Percentiles rank a stretch among this genome's conserved stretches.
Conservation (phyloP, 2,888 invertebrate species). For the Hyalella azteca region DNA sequence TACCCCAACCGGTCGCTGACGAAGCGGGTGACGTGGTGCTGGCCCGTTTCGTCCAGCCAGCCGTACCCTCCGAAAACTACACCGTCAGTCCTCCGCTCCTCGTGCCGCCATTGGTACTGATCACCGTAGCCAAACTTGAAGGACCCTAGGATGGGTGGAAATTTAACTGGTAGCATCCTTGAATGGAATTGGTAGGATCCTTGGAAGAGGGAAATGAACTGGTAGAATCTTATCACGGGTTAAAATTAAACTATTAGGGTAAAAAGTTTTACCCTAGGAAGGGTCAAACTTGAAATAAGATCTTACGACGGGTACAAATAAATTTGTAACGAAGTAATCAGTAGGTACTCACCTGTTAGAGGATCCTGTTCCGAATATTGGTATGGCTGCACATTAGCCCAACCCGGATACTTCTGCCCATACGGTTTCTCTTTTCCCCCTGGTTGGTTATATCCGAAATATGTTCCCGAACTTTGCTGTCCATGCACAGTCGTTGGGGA, state of each 20-base stretch:
- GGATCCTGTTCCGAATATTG: neutral
- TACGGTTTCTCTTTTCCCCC: neutral
- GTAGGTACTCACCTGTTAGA: neutral
- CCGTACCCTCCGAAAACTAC: slow-evolving; percentile 46
- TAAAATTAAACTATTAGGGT: too few species aligned
- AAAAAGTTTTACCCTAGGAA: too few species aligned
- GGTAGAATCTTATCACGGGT: too few species aligned
- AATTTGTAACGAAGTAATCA: neutral
- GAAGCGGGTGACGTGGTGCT: slow-evolving; percentile 44
- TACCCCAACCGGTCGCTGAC: slow-evolving; percentile 45
- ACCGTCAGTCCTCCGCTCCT: slow-evolving; percentile 47
- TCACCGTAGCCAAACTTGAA: slow-evolving; percentile 49
- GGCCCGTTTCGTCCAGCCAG: slow-evolving; percentile 48
- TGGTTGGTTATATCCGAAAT: too few species aligned
- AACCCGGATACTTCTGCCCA: slow-evolving; percentile 2
- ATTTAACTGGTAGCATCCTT: neutral
- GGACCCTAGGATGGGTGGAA: slow-evolving; percentile 30
- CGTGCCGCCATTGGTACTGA: slow-evolving; percentile 49
- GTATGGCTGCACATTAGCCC: slow-evolving; percentile 16
- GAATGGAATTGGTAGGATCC: too few species aligned
- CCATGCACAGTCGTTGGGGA: neutral
- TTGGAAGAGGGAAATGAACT: too few species aligned
- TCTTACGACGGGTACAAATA: too few species aligned
- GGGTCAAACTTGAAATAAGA: too few species aligned
- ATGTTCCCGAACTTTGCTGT: neutral